phyloP scores from a whole-genome alignment of 2,888 invertebrate species.

The Luffia ferchaultella region DNA sequence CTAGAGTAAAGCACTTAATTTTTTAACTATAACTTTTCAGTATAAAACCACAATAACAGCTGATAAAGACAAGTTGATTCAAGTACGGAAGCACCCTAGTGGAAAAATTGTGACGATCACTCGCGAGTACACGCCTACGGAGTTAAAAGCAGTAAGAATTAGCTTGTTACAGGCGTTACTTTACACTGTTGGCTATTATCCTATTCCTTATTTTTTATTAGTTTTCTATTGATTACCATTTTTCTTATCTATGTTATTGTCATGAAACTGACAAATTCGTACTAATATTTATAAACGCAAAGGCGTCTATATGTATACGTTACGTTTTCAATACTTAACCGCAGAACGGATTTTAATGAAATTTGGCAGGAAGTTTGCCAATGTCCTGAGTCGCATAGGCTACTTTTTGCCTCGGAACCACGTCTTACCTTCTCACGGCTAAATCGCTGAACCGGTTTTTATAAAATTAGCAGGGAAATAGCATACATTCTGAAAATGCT shows the following conservation, averaged over 20 bases:
- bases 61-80: background rate
- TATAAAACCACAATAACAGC: constrained; percentile 2
- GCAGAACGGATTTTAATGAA: background rate
- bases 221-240: background rate
- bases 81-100: constrained; percentile 3
- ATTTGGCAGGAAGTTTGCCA: no score
- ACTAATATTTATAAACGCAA: background rate
- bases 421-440: no score
- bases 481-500: no score
- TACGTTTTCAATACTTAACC: background rate
- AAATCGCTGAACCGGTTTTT: no score
- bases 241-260: background rate
- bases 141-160: constrained; percentile 1
- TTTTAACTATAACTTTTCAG: background rate
- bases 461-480: no score
- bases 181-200: no score
- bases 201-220: background rate
- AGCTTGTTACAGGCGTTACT: no score
- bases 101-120: constrained; percentile 4
- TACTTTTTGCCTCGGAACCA: no score
- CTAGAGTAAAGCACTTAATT: background rate
- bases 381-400: no score
- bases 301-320: background rate
- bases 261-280: background rate
- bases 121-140: constrained; percentile 1